Evolutionary conservation across 2,888 invertebrate genomes (phyloP).

Genomic region (Leptinotarsa juncta): DNA sequence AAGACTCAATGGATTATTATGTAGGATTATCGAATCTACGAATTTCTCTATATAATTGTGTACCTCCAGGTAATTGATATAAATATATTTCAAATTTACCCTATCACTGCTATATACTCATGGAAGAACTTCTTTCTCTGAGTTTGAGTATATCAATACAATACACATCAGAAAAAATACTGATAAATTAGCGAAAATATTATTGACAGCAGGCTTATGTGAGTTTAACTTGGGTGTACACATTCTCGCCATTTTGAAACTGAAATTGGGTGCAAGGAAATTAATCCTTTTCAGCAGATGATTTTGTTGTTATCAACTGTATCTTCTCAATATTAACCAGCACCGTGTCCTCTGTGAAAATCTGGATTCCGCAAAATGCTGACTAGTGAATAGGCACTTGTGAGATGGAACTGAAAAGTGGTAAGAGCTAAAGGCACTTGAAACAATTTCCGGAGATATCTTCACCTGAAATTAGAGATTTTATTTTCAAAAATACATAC

Average conservation of each 20-base stretch:
- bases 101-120: no score
- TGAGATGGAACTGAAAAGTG: neutral
- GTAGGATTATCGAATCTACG: no score
- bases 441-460: neutral
- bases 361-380: neutral
- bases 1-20: no score
- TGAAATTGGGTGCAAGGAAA: neutral
- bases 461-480: neutral
- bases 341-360: neutral
- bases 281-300: neutral
- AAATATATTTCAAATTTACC: no score
- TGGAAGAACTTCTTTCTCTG: no score
- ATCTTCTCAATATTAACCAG: neutral
- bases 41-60: no score
- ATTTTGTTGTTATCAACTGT: neutral
- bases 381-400: slow-evolving; percentile 6
- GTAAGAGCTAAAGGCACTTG: slow-evolving; percentile 3
- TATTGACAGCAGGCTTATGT: no score
- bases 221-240: no score
- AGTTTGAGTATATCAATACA: no score
- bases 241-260: neutral
- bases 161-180: no score
- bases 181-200: no score
- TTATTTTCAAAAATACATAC: neutral
- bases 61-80: no score